Percentiles rank a stretch among this genome's conserved stretches.
phyloP scores from a whole-genome alignment of 2,888 invertebrate genomes.

The Spisula subtruncata region DNA sequence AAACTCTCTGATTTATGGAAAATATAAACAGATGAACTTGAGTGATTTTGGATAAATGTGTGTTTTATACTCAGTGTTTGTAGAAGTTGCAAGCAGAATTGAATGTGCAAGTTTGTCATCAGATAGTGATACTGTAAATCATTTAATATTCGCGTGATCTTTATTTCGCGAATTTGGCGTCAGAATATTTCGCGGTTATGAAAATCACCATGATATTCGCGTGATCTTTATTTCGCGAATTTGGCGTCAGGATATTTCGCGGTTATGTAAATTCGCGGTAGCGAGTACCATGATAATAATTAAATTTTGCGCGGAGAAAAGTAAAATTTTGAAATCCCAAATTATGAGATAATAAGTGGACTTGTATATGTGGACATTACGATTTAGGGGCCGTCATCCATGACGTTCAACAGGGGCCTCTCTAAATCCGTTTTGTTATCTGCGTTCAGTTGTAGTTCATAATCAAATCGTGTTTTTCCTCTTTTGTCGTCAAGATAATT shows the following conservation, averaged over 20 bases:
- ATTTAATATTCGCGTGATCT: too few species aligned
- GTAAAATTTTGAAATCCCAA: too few species aligned
- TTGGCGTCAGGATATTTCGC: too few species aligned
- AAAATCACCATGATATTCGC: too few species aligned
- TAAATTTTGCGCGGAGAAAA: too few species aligned
- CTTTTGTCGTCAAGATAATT: constrained; percentile 53
- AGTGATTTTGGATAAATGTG: neutral
- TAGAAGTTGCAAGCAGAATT: neutral
- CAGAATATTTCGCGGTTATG: too few species aligned
- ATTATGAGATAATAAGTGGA: too few species aligned
- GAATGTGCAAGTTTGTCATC: neutral
- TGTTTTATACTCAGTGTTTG: neutral
- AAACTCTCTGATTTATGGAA: neutral
- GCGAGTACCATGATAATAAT: too few species aligned
- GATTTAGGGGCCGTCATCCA: neutral
- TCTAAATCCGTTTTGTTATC: neutral
- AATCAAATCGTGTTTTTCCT: constrained; percentile 61
- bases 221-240: too few species aligned
- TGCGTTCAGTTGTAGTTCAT: constrained; percentile 8
- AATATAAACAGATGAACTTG: neutral
- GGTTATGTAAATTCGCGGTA: too few species aligned
- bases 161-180: too few species aligned
- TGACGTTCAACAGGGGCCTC: neutral
- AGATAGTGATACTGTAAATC: neutral
- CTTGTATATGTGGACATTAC: neutral